Conservation (phyloP, 2,888 invertebrate genomes). For the Piscicola geometra region DNA sequence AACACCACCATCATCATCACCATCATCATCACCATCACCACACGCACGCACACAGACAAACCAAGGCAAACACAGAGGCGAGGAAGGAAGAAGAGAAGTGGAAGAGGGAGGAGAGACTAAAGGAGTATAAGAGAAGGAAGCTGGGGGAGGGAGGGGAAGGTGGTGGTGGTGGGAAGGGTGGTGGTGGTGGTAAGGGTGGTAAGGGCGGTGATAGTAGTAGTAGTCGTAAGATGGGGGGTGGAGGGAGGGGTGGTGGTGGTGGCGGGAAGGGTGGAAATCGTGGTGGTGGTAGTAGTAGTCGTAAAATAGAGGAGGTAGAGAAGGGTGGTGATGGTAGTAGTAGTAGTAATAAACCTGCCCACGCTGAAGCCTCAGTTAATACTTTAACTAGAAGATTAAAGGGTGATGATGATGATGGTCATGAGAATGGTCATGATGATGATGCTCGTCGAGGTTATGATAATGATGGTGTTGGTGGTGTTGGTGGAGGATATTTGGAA, state of each 20-base stretch:
- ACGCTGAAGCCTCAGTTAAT: too few species aligned
- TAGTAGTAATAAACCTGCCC: too few species aligned
- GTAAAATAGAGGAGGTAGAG: too few species aligned
- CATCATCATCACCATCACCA: too few species aligned
- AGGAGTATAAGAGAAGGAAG: constrained; percentile 87
- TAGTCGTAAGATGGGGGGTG: neutral
- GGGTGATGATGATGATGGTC: constrained; percentile 57
- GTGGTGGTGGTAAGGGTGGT: neutral
- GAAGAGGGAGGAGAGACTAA: constrained; percentile 79
- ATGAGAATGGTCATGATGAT: neutral
- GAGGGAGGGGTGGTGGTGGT: neutral
- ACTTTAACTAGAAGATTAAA: too few species aligned
- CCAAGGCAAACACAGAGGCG: constrained; percentile 66
- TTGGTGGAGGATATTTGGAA: neutral
- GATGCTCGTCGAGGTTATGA: neutral
- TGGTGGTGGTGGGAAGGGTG: constrained; percentile 66
- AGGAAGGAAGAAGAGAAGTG: constrained; percentile 76
- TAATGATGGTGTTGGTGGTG: constrained; percentile 6
- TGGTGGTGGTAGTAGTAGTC: neutral
- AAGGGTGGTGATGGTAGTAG: too few species aligned
- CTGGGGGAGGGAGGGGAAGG: constrained; percentile 81
- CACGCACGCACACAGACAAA: constrained; percentile 59
- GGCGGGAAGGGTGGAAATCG: neutral
- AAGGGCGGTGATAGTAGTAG: constrained; percentile 34
- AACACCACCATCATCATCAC: too few species aligned